These are phyloP conservation scores for Tanypteryx hageni DNA, from an alignment of 2,888 invertebrate genomes.

Conservation along the genomic window DNA sequence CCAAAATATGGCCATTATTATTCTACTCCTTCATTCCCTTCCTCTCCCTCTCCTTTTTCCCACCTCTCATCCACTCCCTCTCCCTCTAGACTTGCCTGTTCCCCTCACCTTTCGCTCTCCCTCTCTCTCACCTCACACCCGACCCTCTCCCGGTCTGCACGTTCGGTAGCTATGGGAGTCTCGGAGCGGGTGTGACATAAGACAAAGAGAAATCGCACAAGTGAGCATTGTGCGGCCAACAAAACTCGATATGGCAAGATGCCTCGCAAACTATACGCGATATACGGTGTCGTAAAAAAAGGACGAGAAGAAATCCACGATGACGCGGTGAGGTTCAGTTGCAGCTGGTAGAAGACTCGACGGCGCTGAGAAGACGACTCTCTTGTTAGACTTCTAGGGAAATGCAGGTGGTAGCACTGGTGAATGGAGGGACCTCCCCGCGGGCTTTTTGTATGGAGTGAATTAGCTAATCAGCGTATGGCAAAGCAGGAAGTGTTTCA, in stretches of 20 bases:
- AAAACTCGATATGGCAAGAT: background rate
- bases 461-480: too few species aligned
- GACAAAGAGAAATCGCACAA: background rate
- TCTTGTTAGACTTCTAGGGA: too few species aligned
- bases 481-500: too few species aligned
- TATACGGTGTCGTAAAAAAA: background rate
- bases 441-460: too few species aligned
- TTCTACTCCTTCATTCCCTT: constrained; percentile 12
- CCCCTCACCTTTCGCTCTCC: background rate
- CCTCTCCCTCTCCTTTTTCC: background rate
- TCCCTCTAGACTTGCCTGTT: background rate
- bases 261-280: background rate
- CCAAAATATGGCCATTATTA: constrained; percentile 22
- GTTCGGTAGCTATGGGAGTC: background rate
- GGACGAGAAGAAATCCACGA: background rate
- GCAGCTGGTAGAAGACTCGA: background rate
- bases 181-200: background rate
- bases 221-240: background rate
- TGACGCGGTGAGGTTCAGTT: background rate
- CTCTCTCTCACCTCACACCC: background rate
- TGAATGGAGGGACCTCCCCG: too few species aligned
- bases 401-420: too few species aligned
- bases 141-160: background rate
- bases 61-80: background rate
- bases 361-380: too few species aligned